These are phyloP conservation scores for Hydrochoerus hydrochaeris DNA, from an alignment of 2,113 vertebrate genomes.

Conservation along the genomic window DNA sequence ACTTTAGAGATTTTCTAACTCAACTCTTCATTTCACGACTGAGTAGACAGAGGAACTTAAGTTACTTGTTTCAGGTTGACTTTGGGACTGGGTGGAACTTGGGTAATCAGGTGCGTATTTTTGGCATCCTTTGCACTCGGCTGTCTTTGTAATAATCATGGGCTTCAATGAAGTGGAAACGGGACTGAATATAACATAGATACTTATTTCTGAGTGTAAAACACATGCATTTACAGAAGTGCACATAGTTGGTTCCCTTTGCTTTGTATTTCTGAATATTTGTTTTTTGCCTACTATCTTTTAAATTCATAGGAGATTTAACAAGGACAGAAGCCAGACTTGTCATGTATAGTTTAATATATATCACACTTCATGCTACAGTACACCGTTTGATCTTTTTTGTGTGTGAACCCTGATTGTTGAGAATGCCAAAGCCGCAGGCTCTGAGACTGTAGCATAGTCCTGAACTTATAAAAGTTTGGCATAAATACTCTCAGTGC, in stretches of 20 bases:
- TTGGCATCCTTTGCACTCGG: background rate
- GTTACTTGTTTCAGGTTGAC: background rate
- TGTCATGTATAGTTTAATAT: background rate
- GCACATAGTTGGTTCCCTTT: background rate
- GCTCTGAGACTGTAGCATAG: fast-evolving
- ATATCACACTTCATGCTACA: background rate
- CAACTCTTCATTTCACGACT: background rate
- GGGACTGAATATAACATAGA: background rate
- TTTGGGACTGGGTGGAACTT: background rate
- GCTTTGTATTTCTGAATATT: background rate
- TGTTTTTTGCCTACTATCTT: background rate
- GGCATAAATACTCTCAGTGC: background rate
- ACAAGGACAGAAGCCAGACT: background rate
- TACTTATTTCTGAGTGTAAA: background rate
- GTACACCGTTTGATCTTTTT: background rate
- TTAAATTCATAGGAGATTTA: background rate
- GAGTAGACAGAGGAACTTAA: background rate
- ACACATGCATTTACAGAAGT: background rate
- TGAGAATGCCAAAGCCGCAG: background rate
- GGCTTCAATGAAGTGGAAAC: background rate
- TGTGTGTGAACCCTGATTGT: background rate
- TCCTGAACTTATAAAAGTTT: background rate
- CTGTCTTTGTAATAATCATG: background rate
- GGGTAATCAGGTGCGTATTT: background rate
- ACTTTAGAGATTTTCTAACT: background rate